Evolutionary conservation across 2,888 invertebrate species (phyloP).

Genomic region (Lycophotia porphyrea): DNA sequence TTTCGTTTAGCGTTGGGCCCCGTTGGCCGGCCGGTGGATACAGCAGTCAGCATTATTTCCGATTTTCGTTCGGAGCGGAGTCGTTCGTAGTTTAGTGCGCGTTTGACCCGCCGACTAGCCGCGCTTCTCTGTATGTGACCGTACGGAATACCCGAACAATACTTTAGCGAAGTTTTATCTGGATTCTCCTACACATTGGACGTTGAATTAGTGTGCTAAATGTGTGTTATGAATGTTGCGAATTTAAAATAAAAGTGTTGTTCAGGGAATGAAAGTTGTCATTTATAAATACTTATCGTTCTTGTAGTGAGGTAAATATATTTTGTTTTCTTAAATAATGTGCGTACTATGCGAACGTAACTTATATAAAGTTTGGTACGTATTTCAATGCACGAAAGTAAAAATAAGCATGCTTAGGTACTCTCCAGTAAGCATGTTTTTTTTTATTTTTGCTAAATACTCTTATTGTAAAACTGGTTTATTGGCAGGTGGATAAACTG

Average conservation of each 20-base stretch:
- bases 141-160: constrained; percentile 43
- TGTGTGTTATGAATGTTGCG: constrained; percentile 46
- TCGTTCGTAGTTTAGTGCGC: constrained; percentile 63
- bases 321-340: constrained; percentile 20
- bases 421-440: background rate
- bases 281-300: constrained; percentile 26
- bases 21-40: constrained; percentile 23
- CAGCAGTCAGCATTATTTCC: constrained; percentile 53
- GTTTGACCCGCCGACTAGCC: constrained; percentile 57
- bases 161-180: constrained; percentile 57
- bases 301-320: constrained; percentile 56
- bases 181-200: constrained; percentile 52
- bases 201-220: constrained; percentile 49
- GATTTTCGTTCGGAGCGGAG: constrained; percentile 50
- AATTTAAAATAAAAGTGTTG: constrained; percentile 51
- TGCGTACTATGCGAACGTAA: background rate
- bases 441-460: constrained; percentile 3
- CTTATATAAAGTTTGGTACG: background rate
- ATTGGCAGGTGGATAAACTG: constrained; percentile 11
- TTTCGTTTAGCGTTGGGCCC: constrained; percentile 9
- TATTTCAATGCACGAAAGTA: too few species aligned
- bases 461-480: constrained; percentile 7
- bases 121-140: constrained; percentile 40
- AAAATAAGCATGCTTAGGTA: too few species aligned
- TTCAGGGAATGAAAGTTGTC: constrained; percentile 49